Percentiles rank a stretch among this genome's conserved stretches.
Conservation (phyloP, 2,797 vertebrate species). For the Chloroceryle inda region DNA sequence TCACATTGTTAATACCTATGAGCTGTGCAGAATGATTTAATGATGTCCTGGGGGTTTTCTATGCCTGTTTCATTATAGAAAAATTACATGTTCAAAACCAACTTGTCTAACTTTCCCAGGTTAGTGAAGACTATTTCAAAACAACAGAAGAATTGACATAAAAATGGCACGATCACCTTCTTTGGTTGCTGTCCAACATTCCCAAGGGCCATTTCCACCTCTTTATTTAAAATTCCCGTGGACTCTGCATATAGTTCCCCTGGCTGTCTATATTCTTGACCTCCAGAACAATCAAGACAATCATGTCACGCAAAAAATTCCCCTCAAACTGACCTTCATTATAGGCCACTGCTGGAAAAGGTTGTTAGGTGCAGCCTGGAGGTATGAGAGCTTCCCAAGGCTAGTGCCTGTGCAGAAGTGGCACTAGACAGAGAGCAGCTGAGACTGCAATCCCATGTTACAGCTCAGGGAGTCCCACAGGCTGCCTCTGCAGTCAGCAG, state of each 20-base stretch:
- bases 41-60: neutral
- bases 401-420: neutral
- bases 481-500: neutral
- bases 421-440: neutral
- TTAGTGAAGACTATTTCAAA: neutral
- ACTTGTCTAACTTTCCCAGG: neutral
- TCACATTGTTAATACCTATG: neutral
- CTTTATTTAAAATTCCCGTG: neutral
- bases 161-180: neutral
- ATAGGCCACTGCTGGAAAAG: neutral
- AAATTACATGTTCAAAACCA: neutral
- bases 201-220: neutral
- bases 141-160: neutral
- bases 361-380: neutral
- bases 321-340: fast-evolving
- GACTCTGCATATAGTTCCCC: neutral
- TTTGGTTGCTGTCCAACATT: neutral
- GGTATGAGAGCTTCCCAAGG: neutral
- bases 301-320: neutral
- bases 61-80: neutral
- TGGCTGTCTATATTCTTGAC: neutral
- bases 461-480: neutral
- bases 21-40: neutral
- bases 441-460: neutral
- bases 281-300: neutral